A percentile compares a stretch with the other conserved stretches of the same genome.
Conservation (phyloP, 1,140 invertebrate genomes). For the Drosophila aff. region DNA sequence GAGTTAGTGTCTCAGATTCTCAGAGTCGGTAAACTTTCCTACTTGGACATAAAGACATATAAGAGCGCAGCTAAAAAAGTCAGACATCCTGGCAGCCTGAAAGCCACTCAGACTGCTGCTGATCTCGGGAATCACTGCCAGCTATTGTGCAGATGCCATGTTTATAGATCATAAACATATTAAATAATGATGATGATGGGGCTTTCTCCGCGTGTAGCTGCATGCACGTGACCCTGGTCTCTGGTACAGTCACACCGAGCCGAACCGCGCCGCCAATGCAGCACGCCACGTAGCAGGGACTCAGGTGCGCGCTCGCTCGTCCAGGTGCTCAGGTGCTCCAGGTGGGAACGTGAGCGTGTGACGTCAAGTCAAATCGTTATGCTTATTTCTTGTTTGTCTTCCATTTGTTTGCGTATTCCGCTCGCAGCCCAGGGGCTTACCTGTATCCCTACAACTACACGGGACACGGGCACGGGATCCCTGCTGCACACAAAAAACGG, state of each 20-base stretch:
- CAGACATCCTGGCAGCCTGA: too few relatives aligned
- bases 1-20: too few relatives aligned
- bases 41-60: too few relatives aligned
- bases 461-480: too few relatives aligned
- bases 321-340: slow-evolving; percentile 12
- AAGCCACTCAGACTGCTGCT: not conserved
- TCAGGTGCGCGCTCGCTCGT: not conserved
- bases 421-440: slow-evolving; percentile 17
- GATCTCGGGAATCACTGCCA: not conserved
- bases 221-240: slow-evolving; percentile 50
- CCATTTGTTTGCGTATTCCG: slow-evolving; percentile 38
- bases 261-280: slow-evolving; percentile 33
- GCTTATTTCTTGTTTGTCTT: slow-evolving; percentile 62
- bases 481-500: not conserved
- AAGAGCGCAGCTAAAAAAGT: not conserved
- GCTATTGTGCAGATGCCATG: not conserved
- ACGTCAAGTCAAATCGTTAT: slow-evolving; percentile 68
- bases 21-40: too few relatives aligned
- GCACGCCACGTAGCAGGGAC: slow-evolving; percentile 1
- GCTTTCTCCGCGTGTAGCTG: slow-evolving; percentile 12
- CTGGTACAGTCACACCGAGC: slow-evolving; percentile 36
- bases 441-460: not conserved
- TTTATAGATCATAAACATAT: slow-evolving; percentile 8
- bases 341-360: slow-evolving; percentile 22
- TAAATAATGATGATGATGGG: slow-evolving; percentile 6